phyloP scores from a whole-genome alignment of 2,888 invertebrate species.

The Sthenelais limicola region DNA sequence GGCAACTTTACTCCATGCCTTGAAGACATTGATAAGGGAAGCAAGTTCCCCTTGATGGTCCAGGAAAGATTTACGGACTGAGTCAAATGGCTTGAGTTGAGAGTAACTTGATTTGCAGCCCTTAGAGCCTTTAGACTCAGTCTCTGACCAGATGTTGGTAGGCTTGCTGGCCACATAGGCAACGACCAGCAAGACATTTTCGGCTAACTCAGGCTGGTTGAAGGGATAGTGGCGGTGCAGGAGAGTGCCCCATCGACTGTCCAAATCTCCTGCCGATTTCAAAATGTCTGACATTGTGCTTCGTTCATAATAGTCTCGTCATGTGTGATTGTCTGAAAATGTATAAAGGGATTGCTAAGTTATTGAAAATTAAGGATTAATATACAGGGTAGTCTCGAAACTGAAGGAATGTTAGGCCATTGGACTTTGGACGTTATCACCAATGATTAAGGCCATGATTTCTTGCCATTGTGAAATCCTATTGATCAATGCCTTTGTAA shows the following conservation, averaged over 20 bases:
- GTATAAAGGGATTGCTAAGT: too few relatives aligned
- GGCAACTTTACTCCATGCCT: slow-evolving; percentile 1
- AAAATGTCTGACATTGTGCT: slow-evolving; percentile 2
- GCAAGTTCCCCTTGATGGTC: slow-evolving; percentile 22
- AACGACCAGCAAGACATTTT: background rate
- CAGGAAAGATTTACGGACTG: slow-evolving; percentile 1
- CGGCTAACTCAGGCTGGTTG: slow-evolving; percentile 6
- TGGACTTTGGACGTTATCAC: too few relatives aligned
- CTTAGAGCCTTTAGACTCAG: slow-evolving; percentile 14
- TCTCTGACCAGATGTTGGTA: slow-evolving; percentile 6
- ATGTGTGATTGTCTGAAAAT: too few relatives aligned
- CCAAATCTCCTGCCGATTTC: background rate
- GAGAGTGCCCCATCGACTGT: slow-evolving; percentile 6
- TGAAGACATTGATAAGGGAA: slow-evolving; percentile 1
- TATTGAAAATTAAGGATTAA: too few relatives aligned
- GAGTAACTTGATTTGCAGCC: slow-evolving; percentile 29
- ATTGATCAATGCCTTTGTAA: too few relatives aligned
- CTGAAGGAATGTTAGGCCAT: too few relatives aligned
- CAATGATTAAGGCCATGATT: too few relatives aligned
- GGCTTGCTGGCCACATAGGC: slow-evolving; percentile 7
- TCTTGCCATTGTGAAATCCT: too few relatives aligned
- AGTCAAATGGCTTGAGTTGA: too few relatives aligned
- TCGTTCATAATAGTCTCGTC: too few relatives aligned
- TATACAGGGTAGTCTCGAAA: too few relatives aligned
- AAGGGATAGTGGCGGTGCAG: slow-evolving; percentile 23